These are phyloP conservation scores for Bombylius discolor DNA, from an alignment of 2,888 invertebrate species.

Conservation along the genomic window DNA sequence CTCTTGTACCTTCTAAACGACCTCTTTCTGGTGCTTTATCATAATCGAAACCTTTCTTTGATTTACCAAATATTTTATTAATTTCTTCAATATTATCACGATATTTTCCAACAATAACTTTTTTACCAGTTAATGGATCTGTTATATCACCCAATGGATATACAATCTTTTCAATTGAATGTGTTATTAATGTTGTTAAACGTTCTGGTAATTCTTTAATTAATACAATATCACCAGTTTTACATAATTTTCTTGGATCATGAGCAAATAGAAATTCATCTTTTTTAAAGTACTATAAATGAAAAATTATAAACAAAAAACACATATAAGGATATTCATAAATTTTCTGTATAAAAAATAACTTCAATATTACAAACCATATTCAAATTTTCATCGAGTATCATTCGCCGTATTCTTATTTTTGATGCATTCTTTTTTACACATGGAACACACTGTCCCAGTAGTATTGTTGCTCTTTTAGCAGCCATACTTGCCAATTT, in stretches of 20 bases:
- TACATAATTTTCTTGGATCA: conserved; percentile 64
- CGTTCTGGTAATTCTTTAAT: conserved; percentile 60
- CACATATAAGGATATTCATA: not conserved
- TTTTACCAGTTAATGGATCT: conserved; percentile 75
- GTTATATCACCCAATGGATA: conserved; percentile 72
- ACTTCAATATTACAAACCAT: conserved; percentile 47
- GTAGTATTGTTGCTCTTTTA: conserved; percentile 42
- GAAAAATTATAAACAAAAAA: not conserved
- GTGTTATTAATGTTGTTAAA: conserved; percentile 62
- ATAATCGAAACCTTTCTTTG: conserved; percentile 57
- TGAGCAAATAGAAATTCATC: conserved; percentile 60
- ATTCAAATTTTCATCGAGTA: conserved; percentile 58
- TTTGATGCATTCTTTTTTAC: conserved; percentile 65
- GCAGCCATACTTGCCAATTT: conserved; percentile 20
- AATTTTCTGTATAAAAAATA: not conserved
- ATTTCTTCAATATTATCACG: conserved; percentile 60
- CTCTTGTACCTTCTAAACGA: conserved; percentile 67
- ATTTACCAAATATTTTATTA: conserved; percentile 55
- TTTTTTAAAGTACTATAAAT: conserved; percentile 62
- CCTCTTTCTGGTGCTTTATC: conserved; percentile 65
- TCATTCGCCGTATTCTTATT: conserved; percentile 60
- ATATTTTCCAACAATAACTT: conserved; percentile 57
- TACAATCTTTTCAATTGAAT: conserved; percentile 64
- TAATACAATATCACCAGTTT: conserved; percentile 71
- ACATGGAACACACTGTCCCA: conserved; percentile 70